Evolutionary conservation across 2,888 invertebrate species (phyloP).

Genomic region (Mongoloraphidia duomilia): DNA sequence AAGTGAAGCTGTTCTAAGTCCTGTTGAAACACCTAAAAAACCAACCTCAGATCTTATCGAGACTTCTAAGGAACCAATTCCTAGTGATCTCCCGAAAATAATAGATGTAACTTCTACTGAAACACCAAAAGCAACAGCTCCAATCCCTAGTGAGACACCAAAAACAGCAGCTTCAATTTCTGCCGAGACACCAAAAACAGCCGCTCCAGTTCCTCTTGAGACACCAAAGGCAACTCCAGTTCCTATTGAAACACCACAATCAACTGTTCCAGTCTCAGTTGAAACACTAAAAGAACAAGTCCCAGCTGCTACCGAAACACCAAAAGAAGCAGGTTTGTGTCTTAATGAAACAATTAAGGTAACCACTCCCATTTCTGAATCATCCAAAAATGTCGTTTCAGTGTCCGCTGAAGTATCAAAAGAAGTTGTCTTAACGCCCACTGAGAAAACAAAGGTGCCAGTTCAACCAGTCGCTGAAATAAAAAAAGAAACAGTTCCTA

Average conservation of each 20-base stretch:
- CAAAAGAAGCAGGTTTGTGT: background rate
- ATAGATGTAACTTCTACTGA: conserved; percentile 2
- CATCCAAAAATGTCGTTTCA: background rate
- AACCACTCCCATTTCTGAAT: conserved; percentile 18
- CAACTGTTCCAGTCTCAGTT: background rate
- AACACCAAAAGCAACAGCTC: conserved; percentile 3
- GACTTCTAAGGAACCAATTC: too few relatives aligned
- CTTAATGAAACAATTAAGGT: background rate
- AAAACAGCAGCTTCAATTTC: conserved; percentile 7
- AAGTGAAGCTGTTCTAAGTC: too few relatives aligned
- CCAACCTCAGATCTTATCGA: background rate
- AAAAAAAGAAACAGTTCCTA: background rate
- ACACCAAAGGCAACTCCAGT: conserved; percentile 10
- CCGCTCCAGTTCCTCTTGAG: conserved; percentile 18
- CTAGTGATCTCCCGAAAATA: background rate
- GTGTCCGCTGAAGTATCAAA: background rate
- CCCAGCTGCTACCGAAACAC: background rate
- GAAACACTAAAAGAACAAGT: conserved; percentile 1
- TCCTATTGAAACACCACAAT: background rate
- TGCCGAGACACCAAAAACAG: conserved; percentile 6
- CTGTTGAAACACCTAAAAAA: background rate
- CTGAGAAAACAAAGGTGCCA: background rate
- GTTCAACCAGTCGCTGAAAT: background rate
- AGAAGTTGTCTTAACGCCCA: background rate
- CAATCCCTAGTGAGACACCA: conserved; percentile 15